These are phyloP conservation scores for Typhlomys cinereus DNA, from an alignment of 2,113 vertebrate genomes.

Conservation along the genomic window DNA sequence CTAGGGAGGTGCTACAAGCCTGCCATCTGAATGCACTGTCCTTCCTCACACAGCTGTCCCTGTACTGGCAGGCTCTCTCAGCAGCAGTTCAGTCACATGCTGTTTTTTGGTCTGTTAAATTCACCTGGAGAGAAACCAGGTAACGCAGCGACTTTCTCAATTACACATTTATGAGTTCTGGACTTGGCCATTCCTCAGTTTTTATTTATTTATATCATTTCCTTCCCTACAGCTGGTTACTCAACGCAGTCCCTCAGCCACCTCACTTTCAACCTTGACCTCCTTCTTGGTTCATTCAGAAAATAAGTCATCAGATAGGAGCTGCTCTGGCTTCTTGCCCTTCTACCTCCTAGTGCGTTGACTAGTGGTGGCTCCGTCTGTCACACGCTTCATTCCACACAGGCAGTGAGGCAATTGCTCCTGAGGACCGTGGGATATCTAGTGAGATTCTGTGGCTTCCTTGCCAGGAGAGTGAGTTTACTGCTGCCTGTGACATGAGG, in stretches of 20 bases:
- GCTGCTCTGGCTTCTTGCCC: background rate
- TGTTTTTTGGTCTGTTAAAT: background rate
- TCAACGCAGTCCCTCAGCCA: background rate
- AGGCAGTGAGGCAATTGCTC: background rate
- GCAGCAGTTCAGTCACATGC: background rate
- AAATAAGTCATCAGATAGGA: background rate
- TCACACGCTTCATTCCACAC: background rate
- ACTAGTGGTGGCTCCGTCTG: background rate
- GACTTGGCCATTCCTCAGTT: background rate
- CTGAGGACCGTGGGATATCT: too few species aligned
- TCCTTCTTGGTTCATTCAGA: background rate
- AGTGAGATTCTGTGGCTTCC: too few species aligned
- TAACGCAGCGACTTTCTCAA: background rate
- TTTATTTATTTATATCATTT: background rate
- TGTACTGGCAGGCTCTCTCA: background rate
- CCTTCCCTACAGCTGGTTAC: background rate
- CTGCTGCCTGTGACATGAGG: too few species aligned
- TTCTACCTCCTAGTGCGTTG: background rate
- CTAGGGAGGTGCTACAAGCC: too few species aligned
- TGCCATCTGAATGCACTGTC: background rate
- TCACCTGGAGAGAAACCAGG: constrained; percentile 11
- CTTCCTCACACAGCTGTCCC: background rate
- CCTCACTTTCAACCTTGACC: background rate
- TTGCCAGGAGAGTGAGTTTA: too few species aligned
- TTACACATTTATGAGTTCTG: background rate